phyloP scores from a whole-genome alignment of 1,140 invertebrate genomes.

The Pseudomyrmex concolor region DNA sequence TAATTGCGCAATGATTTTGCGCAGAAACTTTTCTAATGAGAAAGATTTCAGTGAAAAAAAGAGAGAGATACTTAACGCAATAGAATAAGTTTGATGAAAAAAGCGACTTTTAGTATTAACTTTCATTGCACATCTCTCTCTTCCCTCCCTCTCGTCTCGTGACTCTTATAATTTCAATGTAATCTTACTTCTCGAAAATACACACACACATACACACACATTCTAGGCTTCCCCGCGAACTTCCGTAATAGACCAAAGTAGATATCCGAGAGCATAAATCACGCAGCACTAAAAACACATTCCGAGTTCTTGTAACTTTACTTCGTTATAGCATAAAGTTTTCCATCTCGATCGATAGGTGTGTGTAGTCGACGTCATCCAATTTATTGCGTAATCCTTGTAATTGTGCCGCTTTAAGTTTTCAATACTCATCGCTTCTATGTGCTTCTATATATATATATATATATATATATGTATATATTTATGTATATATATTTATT shows the following conservation, averaged over 20 bases:
- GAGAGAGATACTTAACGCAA: slow-evolving; percentile 17
- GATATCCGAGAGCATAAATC: slow-evolving; percentile 23
- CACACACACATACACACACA: not conserved
- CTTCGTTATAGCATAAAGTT: not conserved
- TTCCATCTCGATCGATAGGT: slow-evolving; percentile 2
- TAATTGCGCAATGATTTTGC: slow-evolving; percentile 24
- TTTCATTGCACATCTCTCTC: not conserved
- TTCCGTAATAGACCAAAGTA: slow-evolving; percentile 16
- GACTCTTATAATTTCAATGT: slow-evolving; percentile 44
- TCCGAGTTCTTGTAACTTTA: slow-evolving; percentile 4
- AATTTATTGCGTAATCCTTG: not conserved
- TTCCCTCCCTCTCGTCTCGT: not conserved
- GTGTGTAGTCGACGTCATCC: not conserved
- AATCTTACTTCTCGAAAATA: slow-evolving; percentile 39
- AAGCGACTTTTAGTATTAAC: slow-evolving; percentile 9
- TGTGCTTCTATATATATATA: not conserved
- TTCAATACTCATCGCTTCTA: not conserved
- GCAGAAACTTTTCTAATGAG: not conserved
- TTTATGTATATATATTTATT: not conserved
- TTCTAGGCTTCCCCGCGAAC: not conserved
- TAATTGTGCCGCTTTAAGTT: not conserved
- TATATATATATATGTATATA: not conserved
- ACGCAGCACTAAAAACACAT: slow-evolving; percentile 26
- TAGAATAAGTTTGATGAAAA: slow-evolving; percentile 36
- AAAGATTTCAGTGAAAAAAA: slow-evolving; percentile 30